A percentile compares a stretch with the other conserved stretches of the same genome.
These are phyloP conservation scores for Baccha elongata DNA, from an alignment of 2,888 invertebrate species.

Conservation along the genomic window DNA sequence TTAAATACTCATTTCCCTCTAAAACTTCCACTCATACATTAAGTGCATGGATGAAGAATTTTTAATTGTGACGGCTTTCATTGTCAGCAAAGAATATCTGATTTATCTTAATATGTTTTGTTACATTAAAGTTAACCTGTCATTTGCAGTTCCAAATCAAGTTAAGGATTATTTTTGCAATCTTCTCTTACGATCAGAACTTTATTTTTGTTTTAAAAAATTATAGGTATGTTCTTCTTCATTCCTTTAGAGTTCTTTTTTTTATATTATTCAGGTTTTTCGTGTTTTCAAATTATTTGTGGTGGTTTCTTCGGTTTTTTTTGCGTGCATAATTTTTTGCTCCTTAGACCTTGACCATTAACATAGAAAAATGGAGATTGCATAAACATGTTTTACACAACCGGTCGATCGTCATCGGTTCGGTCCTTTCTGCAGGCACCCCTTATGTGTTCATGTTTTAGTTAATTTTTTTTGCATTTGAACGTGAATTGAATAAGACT, in stretches of 20 bases:
- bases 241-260: slow-evolving; percentile 3
- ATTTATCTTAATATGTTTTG: too few relatives aligned
- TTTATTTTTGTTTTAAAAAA: slow-evolving; percentile 15
- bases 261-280: slow-evolving; percentile 52
- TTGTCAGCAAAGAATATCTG: too few relatives aligned
- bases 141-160: not conserved
- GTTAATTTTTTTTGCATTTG: not conserved
- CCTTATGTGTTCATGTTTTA: slow-evolving; percentile 7
- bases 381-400: slow-evolving; percentile 69
- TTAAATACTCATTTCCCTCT: too few relatives aligned
- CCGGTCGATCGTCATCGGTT: slow-evolving; percentile 52
- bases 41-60: too few relatives aligned
- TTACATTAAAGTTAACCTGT: not conserved
- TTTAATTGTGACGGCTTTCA: too few relatives aligned
- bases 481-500: not conserved
- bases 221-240: not conserved
- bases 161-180: not conserved
- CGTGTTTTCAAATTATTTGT: slow-evolving; percentile 61
- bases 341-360: slow-evolving; percentile 82
- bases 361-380: slow-evolving; percentile 77
- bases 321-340: slow-evolving; percentile 75
- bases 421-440: slow-evolving; percentile 43
- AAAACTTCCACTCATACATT: too few relatives aligned
- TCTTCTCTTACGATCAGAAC: not conserved
- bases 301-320: slow-evolving; percentile 43